Evolutionary conservation across 2,888 invertebrate genomes (phyloP).

Genomic region (Trypoxylon attenuatum): DNA sequence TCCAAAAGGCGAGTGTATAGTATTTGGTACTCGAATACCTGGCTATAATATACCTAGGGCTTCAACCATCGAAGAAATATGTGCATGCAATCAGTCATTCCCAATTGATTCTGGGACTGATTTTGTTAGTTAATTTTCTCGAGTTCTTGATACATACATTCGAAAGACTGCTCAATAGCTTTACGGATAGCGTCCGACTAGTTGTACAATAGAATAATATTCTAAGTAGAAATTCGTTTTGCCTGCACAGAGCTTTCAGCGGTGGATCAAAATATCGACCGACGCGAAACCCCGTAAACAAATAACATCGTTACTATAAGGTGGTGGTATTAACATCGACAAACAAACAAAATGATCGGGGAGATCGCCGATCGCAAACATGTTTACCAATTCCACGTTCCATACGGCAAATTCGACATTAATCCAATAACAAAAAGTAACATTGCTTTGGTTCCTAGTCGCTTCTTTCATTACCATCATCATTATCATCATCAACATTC

Average conservation of each 20-base stretch:
- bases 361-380: not conserved
- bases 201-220: too few relatives aligned
- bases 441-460: not conserved
- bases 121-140: too few relatives aligned
- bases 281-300: slow-evolving; percentile 6
- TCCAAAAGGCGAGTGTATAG: slow-evolving; percentile 27
- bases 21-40: slow-evolving; percentile 55
- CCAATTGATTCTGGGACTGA: too few relatives aligned
- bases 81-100: slow-evolving; percentile 23
- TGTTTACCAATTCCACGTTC: not conserved
- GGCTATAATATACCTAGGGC: slow-evolving; percentile 58
- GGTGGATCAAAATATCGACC: slow-evolving; percentile 2
- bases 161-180: too few relatives aligned
- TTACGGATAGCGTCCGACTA: too few relatives aligned
- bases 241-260: slow-evolving; percentile 27
- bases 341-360: not conserved
- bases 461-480: not conserved
- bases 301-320: slow-evolving; percentile 12
- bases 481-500: too few relatives aligned
- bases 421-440: not conserved
- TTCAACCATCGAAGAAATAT: slow-evolving; percentile 29
- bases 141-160: too few relatives aligned
- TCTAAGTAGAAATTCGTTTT: not conserved
- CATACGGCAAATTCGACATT: not conserved
- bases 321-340: slow-evolving; percentile 24